Base-by-base conservation (phyloP, 2,888 invertebrate genomes). In the Sarcophaga carnaria region DNA sequence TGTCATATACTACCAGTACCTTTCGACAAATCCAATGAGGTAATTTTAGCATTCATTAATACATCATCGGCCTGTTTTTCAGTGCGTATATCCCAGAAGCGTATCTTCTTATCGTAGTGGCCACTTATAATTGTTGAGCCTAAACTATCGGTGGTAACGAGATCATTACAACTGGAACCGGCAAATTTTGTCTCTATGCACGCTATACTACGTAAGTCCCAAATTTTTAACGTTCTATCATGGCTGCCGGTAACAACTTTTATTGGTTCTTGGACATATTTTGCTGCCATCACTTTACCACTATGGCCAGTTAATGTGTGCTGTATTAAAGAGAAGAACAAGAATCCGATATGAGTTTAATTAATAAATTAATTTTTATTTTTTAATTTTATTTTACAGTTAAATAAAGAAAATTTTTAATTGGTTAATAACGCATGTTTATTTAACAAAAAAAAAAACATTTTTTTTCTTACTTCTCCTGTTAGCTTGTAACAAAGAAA, bases 211-310 rank as follows among this genome's bases (percentile, higher is more conserved):
- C 97, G 96, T 70, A 99, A 95, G 94, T 99, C 99, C 99, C 99
- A 99, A 92, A 99, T 96, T 95, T 99, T 99, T 85, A 99, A 94
- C 49, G 99, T 99, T 89, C 99, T 96, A 94, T 99, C 99, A 94
- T 99, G 97, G 94, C 99, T 99, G 88, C 99, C 99, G 59, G 99
- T 98, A 85, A 99, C 98, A 84, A 99, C 98, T 95, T 98, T 98
- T 87, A 96, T 96, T 20, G 97, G 96, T 90, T 98, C 98, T 81
- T 98, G 97, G 89, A 99, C 96, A 94, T 99, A 99, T 94, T 98
- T 98, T 59, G 99, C 99, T 25, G 99, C 97, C 96, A 98, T 96
- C 89, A 99, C 99, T 95, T 99, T 99, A 78, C 97, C 98, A 91
- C 98, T 97, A 94, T 99, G 99, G 60, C 94, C 94, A 84, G 93